Conservation (phyloP, 2,888 invertebrate species). For the Pyrocoelia pectoralis region DNA sequence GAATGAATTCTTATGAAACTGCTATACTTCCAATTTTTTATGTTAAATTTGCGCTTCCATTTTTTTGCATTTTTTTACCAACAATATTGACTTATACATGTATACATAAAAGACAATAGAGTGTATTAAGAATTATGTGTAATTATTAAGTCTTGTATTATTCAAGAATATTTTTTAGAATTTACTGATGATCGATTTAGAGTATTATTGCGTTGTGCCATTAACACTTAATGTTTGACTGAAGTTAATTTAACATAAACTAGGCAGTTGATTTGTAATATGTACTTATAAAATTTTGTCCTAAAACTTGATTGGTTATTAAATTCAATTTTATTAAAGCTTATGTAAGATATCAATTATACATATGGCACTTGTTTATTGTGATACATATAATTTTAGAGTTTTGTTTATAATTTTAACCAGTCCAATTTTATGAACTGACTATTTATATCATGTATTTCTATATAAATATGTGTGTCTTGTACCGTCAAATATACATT, state of each 20-base stretch:
- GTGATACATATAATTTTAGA: constrained; percentile 54
- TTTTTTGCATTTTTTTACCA: background rate
- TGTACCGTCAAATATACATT: constrained; percentile 52
- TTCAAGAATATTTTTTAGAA: constrained; percentile 46
- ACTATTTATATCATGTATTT: constrained; percentile 52
- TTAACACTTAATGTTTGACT: constrained; percentile 40
- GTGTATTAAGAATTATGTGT: constrained; percentile 20
- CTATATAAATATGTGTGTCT: constrained; percentile 49
- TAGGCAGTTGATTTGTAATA: constrained; percentile 14
- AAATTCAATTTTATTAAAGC: constrained; percentile 29
- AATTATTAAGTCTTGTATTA: constrained; percentile 37
- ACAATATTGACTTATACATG: background rate
- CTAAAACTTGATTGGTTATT: background rate
- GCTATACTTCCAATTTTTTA: background rate
- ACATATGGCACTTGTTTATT: constrained; percentile 53
- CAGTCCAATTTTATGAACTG: constrained; percentile 53
- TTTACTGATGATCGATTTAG: constrained; percentile 41
- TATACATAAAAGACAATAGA: constrained; percentile 33
- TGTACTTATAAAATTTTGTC: constrained; percentile 22
- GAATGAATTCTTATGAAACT: background rate
- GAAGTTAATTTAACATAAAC: constrained; percentile 27
- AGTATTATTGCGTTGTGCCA: constrained; percentile 50
- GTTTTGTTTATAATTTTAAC: constrained; percentile 37
- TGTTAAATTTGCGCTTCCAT: constrained; percentile 4
- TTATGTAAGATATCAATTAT: constrained; percentile 38